These are phyloP conservation scores for Micrastur ruficollis DNA, from an alignment of 2,797 vertebrate genomes.

Conservation along the genomic window DNA sequence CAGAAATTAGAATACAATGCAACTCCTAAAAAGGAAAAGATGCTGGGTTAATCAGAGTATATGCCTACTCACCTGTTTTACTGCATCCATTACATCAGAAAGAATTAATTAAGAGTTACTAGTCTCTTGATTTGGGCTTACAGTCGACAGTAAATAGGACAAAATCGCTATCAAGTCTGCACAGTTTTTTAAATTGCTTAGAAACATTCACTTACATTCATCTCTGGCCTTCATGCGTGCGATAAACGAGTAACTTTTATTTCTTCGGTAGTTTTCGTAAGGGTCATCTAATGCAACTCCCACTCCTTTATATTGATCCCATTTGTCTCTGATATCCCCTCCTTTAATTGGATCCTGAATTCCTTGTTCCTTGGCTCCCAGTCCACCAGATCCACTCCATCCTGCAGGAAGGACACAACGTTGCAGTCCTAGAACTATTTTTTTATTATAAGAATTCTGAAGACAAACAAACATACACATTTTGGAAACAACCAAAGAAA, in stretches of 20 bases:
- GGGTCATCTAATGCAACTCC: constrained; percentile 95
- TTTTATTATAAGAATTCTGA: not conserved
- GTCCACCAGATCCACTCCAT: constrained; percentile 94
- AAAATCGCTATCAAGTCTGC: not conserved
- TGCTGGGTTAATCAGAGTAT: not conserved
- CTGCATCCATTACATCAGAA: not conserved
- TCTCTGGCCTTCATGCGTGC: constrained; percentile 98
- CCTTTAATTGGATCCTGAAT: constrained; percentile 98
- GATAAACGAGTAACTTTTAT: constrained; percentile 98
- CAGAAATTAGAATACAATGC: not conserved
- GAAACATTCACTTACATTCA: constrained; percentile 82
- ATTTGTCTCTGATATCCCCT: constrained; percentile 93
- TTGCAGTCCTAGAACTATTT: too few relatives aligned
- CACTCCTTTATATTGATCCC: constrained; percentile 99
- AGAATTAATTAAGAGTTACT: not conserved
- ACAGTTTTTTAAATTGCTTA: not conserved
- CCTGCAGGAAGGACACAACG: constrained; percentile 69
- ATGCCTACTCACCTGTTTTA: not conserved
- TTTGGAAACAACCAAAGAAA: not conserved
- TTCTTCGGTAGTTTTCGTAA: constrained; percentile 95
- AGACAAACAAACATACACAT: rapidly evolving
- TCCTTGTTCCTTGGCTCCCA: constrained; percentile 96
- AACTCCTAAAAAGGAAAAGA: not conserved
- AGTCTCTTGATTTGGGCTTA: not conserved
- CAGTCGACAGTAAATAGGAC: not conserved